Evolutionary conservation across 2,113 vertebrate species (phyloP).

Genomic region (Odontesthes bonariensis): DNA sequence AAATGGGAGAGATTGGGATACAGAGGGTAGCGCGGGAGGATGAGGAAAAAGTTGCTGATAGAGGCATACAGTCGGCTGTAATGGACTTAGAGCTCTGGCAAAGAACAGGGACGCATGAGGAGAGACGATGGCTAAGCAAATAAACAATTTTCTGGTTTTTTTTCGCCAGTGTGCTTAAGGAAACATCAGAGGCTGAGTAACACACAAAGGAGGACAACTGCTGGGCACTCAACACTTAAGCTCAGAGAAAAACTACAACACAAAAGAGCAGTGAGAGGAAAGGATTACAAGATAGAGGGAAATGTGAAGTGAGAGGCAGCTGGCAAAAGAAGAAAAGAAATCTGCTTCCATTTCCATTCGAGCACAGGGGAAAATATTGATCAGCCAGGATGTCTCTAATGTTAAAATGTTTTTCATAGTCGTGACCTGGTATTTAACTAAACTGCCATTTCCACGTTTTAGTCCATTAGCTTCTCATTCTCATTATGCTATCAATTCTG

Average conservation of each 20-base stretch:
- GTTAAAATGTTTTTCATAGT: slow-evolving; percentile 54
- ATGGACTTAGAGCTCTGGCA: slow-evolving; percentile 11
- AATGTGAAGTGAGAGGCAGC: slow-evolving; percentile 15
- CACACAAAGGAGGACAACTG: slow-evolving; percentile 51
- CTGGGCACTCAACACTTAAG: slow-evolving; percentile 52
- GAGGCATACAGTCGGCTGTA: slow-evolving; percentile 15
- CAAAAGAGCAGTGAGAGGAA: slow-evolving; percentile 42
- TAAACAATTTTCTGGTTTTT: slow-evolving; percentile 45
- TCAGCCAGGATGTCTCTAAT: slow-evolving; percentile 32
- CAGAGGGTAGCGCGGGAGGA: slow-evolving; percentile 26
- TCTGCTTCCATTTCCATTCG: slow-evolving; percentile 31
- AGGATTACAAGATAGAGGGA: slow-evolving; percentile 30
- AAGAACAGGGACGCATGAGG: slow-evolving; percentile 21
- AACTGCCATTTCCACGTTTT: slow-evolving; percentile 72
- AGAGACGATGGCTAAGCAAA: slow-evolving; percentile 25
- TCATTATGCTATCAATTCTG: slow-evolving; percentile 60
- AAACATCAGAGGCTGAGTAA: slow-evolving; percentile 64
- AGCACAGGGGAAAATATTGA: slow-evolving; percentile 27
- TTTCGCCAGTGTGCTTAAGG: slow-evolving; percentile 31
- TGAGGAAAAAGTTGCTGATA: slow-evolving; percentile 29
- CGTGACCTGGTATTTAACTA: slow-evolving; percentile 65
- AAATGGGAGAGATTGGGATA: slow-evolving; percentile 10
- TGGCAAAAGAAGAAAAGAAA: slow-evolving; percentile 12
- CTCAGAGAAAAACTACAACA: slow-evolving; percentile 29
- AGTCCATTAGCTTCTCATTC: slow-evolving; percentile 68